A percentile compares a stretch with the other conserved stretches of the same genome.
Evolutionary conservation across 2,888 invertebrate genomes (phyloP).

Genomic region (Selenia dentaria): DNA sequence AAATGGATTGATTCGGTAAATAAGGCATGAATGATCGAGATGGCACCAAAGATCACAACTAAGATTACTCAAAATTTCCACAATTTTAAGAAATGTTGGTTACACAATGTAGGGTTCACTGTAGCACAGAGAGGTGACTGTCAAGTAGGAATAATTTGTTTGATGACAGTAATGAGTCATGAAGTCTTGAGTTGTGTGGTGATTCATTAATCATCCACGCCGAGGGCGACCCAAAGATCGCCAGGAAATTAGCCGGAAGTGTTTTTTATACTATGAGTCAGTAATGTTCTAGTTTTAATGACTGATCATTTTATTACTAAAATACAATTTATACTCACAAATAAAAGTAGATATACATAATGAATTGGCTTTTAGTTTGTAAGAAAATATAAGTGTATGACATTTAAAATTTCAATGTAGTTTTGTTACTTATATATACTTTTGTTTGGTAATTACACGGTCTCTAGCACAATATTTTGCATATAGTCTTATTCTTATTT

Average conservation of each 20-base stretch:
- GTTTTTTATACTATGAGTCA: conserved; percentile 37
- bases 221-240: conserved; percentile 30
- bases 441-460: too few species aligned
- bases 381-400: conserved; percentile 20
- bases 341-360: conserved; percentile 19
- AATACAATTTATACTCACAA: too few species aligned
- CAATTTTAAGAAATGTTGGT: background rate
- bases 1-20: conserved; percentile 2
- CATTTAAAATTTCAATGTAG: conserved; percentile 8
- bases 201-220: conserved; percentile 31
- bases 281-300: conserved; percentile 8
- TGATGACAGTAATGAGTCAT: conserved; percentile 54
- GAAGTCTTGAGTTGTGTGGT: conserved; percentile 39
- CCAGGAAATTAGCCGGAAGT: conserved; percentile 45
- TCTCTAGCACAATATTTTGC: too few species aligned
- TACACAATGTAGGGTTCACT: conserved; percentile 26
- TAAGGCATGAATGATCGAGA: conserved; percentile 9
- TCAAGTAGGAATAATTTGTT: conserved; percentile 46
- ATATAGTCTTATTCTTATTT: too few species aligned
- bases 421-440: too few species aligned
- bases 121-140: conserved; percentile 36
- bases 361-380: conserved; percentile 21
- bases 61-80: conserved; percentile 11
- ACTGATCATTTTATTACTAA: too few species aligned
- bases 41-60: conserved; percentile 8